Evolutionary conservation across 2,797 vertebrate species (phyloP).

Genomic region (Acomys russatus): DNA sequence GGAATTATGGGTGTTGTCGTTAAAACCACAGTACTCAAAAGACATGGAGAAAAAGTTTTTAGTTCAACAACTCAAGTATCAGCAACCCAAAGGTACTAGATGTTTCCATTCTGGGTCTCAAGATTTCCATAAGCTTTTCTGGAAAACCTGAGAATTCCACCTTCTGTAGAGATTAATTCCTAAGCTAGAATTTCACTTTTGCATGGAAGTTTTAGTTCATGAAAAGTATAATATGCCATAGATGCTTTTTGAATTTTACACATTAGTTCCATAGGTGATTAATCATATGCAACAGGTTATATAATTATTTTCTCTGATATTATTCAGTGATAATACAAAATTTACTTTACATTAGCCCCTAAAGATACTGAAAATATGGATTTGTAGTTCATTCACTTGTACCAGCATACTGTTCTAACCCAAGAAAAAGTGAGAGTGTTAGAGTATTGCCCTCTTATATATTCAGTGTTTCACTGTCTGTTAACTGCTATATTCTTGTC

Average conservation of each 20-base stretch:
- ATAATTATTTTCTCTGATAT: neutral
- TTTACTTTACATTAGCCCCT: neutral
- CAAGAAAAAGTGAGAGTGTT: neutral
- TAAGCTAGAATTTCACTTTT: neutral
- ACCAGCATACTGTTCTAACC: neutral
- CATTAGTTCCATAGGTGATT: neutral
- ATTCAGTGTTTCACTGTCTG: neutral
- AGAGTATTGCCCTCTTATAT: neutral
- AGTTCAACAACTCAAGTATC: neutral
- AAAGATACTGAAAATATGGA: neutral
- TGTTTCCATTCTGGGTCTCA: neutral
- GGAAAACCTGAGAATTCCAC: constrained; percentile 18
- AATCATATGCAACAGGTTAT: constrained; percentile 3
- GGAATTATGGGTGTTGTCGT: neutral
- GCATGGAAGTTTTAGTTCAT: neutral
- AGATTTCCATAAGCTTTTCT: neutral
- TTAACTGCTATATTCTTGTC: neutral
- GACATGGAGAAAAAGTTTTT: neutral
- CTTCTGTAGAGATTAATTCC: neutral
- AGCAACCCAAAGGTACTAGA: neutral
- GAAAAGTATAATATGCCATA: neutral
- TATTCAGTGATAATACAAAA: neutral
- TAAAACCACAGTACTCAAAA: neutral
- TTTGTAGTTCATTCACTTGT: neutral
- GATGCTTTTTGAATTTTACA: neutral